Conservation (phyloP, 2,888 invertebrate species). For the Muschampia plurimacula region DNA sequence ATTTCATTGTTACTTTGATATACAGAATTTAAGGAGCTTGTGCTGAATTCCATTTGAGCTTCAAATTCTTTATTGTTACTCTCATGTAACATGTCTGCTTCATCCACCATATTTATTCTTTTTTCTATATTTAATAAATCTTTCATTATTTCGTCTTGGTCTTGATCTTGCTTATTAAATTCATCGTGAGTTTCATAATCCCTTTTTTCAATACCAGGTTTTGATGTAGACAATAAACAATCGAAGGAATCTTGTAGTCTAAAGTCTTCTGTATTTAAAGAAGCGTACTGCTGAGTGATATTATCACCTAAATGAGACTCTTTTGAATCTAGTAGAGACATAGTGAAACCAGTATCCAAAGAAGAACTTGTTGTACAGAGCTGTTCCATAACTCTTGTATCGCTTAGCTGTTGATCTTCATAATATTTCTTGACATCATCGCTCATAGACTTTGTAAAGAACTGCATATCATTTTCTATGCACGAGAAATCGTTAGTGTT, state of each 20-base stretch:
- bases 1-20: constrained; percentile 29
- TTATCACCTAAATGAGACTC: constrained; percentile 66
- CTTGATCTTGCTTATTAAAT: constrained; percentile 62
- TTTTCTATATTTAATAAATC: constrained; percentile 79
- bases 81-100: constrained; percentile 49
- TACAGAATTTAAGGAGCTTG: constrained; percentile 38
- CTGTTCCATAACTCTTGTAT: constrained; percentile 71
- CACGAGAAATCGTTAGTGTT: constrained; percentile 74
- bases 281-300: constrained; percentile 66
- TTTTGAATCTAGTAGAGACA: constrained; percentile 73
- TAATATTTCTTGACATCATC: constrained; percentile 82
- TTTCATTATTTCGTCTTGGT: constrained; percentile 76
- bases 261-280: constrained; percentile 69
- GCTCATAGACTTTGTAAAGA: constrained; percentile 79
- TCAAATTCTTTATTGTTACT: constrained; percentile 44
- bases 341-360: constrained; percentile 73
- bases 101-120: constrained; percentile 62
- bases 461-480: constrained; percentile 81
- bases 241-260: constrained; percentile 76
- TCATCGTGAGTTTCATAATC: constrained; percentile 55
- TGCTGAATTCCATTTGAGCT: constrained; percentile 42
- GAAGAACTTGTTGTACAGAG: constrained; percentile 72
- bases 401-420: constrained; percentile 72
- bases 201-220: constrained; percentile 62
- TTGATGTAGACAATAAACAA: constrained; percentile 71